phyloP scores from a whole-genome alignment of 2,113 vertebrate species.

The Clarias batrachus region DNA sequence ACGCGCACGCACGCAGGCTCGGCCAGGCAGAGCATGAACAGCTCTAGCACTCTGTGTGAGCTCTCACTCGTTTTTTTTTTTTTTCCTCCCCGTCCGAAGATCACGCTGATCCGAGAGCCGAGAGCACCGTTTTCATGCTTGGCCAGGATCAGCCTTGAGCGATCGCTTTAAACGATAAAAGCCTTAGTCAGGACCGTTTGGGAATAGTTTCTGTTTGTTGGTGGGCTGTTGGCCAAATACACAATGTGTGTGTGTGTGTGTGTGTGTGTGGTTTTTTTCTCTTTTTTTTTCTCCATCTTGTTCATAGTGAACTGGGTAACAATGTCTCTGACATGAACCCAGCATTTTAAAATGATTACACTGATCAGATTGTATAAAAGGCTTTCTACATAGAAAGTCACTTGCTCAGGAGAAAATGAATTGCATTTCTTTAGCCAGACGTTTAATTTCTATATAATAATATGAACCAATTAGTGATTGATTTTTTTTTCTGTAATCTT shows the following conservation, averaged over 20 bases:
- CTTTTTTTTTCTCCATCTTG: background rate
- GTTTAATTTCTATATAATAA: background rate
- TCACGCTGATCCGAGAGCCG: slow-evolving; percentile 2
- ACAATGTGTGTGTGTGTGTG: background rate
- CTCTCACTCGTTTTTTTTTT: background rate
- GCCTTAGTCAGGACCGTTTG: slow-evolving; percentile 5
- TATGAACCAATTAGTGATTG: background rate
- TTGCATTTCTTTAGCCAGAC: background rate
- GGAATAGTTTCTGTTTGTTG: slow-evolving; percentile 2
- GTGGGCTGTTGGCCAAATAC: background rate
- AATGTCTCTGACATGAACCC: background rate
- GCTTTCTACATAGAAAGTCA: background rate
- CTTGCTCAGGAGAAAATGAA: background rate
- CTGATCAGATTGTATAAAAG: background rate
- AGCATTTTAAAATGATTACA: background rate
- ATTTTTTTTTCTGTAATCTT: background rate
- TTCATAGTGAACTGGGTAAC: background rate
- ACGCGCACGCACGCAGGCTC: slow-evolving; percentile 17
- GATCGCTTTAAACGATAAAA: slow-evolving; percentile 11
- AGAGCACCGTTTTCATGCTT: slow-evolving; percentile 26
- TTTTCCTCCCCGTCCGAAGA: background rate
- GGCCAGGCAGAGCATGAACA: slow-evolving; percentile 30
- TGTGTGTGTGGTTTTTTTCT: background rate
- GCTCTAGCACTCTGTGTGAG: slow-evolving; percentile 21
- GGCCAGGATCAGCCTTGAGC: slow-evolving; percentile 11